Percentiles rank a stretch among this genome's conserved stretches.
Conservation (phyloP, 2,113 vertebrate genomes). For the Microcebus jonahi region DNA sequence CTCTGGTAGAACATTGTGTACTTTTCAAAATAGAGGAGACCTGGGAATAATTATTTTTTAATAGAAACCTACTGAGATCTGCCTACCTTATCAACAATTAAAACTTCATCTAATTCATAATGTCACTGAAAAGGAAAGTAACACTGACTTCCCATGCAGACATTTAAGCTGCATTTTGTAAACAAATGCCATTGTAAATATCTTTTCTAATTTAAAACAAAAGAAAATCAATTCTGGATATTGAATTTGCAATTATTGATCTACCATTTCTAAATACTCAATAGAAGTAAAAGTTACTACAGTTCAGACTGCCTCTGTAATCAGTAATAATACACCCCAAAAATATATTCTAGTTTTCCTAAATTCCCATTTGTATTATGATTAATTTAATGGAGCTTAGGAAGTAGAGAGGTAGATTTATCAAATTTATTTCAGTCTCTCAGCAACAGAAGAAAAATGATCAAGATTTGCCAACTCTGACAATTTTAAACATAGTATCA, state of each 20-base stretch:
- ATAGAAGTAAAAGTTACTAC: conserved; percentile 53
- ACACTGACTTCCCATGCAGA: not conserved
- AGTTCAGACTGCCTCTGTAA: not conserved
- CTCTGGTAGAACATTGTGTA: not conserved
- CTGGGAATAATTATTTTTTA: conserved; percentile 15
- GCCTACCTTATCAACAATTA: not conserved
- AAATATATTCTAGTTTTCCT: not conserved
- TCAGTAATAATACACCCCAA: not conserved
- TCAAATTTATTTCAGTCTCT: not conserved
- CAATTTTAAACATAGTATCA: not conserved
- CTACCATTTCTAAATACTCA: not conserved
- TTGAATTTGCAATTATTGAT: conserved; percentile 57
- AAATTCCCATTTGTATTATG: not conserved
- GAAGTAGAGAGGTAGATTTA: not conserved
- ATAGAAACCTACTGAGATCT: not conserved
- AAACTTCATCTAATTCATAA: conserved; percentile 25
- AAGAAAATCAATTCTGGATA: conserved; percentile 49
- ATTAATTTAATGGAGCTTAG: conserved; percentile 36
- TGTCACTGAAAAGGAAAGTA: conserved; percentile 6
- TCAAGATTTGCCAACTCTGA: not conserved
- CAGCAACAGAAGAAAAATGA: not conserved
- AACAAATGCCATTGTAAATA: conserved; percentile 61
- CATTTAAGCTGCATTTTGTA: conserved; percentile 11
- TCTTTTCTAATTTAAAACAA: conserved; percentile 12
- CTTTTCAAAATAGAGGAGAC: not conserved